A percentile compares a stretch with the other conserved stretches of the same genome.
Evolutionary conservation across 2,888 invertebrate species (phyloP).

Genomic region (Mythimna loreyi): DNA sequence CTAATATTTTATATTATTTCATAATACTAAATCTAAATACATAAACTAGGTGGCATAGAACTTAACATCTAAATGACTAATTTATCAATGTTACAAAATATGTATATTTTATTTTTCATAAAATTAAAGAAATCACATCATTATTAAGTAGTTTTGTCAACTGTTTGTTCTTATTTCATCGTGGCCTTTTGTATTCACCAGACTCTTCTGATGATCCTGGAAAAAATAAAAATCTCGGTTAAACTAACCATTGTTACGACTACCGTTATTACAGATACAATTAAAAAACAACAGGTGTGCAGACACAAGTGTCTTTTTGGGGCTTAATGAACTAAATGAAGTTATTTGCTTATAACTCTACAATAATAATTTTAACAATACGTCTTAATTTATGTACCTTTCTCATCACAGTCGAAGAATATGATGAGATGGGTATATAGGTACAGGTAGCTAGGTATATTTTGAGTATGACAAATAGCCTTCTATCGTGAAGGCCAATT

Average conservation of each 20-base stretch:
- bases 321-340: too few relatives aligned
- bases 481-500: too few relatives aligned
- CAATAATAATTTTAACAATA: too few relatives aligned
- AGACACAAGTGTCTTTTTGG: too few relatives aligned
- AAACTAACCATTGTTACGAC: background rate
- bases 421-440: too few relatives aligned
- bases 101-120: constrained; percentile 73
- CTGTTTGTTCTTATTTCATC: constrained; percentile 73
- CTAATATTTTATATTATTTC: constrained; percentile 75
- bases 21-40: constrained; percentile 71
- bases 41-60: constrained; percentile 73
- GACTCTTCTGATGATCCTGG: constrained; percentile 88
- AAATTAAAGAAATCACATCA: constrained; percentile 86
- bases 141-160: constrained; percentile 80
- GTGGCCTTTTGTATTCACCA: constrained; percentile 86
- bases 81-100: constrained; percentile 76
- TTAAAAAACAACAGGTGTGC: too few relatives aligned
- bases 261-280: too few relatives aligned
- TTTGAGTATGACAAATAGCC: too few relatives aligned
- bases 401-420: too few relatives aligned
- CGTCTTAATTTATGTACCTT: too few relatives aligned
- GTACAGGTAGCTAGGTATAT: too few relatives aligned
- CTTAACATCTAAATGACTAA: constrained; percentile 88
- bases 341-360: background rate
- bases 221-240: constrained; percentile 38